Conservation (phyloP, 2,888 invertebrate genomes). For the Eledona agricola region DNA sequence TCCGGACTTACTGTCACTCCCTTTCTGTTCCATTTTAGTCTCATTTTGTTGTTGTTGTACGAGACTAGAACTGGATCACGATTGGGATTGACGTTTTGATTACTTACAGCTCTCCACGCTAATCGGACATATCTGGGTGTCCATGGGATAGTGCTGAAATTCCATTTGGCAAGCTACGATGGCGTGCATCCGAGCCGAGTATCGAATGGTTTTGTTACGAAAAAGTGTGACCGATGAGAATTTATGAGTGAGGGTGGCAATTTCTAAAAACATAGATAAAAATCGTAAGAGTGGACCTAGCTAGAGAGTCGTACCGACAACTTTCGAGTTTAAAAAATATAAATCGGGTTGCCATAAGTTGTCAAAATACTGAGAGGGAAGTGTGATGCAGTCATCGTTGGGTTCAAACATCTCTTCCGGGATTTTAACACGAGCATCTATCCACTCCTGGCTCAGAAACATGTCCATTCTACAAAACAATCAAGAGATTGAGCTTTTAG, state of each 20-base stretch:
- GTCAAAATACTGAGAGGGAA: constrained; percentile 83
- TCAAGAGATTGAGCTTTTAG: constrained; percentile 20
- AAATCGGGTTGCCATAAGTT: constrained; percentile 90
- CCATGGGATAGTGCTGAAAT: constrained; percentile 86
- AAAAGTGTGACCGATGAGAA: constrained; percentile 83
- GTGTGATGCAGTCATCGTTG: constrained; percentile 80
- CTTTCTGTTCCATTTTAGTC: constrained; percentile 77
- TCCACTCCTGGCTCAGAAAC: constrained; percentile 85
- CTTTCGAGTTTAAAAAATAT: constrained; percentile 85
- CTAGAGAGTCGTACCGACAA: constrained; percentile 80
- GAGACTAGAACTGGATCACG: constrained; percentile 68
- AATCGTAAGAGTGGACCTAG: constrained; percentile 5
- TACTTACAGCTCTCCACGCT: constrained; percentile 86
- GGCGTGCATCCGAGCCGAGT: constrained; percentile 84
- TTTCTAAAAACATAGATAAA: constrained; percentile 68
- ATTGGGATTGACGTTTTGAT: not conserved
- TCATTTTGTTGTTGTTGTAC: constrained; percentile 79
- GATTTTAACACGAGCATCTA: constrained; percentile 77
- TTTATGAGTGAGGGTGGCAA: constrained; percentile 80
- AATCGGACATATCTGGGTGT: constrained; percentile 84
- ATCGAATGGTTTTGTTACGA: constrained; percentile 81
- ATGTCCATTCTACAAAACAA: constrained; percentile 77
- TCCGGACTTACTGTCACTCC: constrained; percentile 83
- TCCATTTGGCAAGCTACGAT: constrained; percentile 90
- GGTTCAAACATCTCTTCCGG: constrained; percentile 82